Base-by-base conservation (phyloP, 2,797 vertebrate species). In the Craterocephalus amniculus region DNA sequence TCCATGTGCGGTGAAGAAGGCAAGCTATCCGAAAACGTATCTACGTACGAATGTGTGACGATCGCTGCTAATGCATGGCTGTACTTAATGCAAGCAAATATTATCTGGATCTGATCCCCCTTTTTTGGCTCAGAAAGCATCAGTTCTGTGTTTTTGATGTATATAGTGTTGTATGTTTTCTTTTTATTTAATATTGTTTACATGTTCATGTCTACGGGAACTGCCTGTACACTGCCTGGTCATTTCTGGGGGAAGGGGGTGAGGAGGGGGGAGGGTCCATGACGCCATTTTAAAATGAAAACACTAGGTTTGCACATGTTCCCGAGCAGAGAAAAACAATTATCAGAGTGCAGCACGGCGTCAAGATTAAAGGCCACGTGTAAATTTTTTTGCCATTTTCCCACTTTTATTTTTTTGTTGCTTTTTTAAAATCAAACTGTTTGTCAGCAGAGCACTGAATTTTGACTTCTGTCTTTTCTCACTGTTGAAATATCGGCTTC, bases 31-130 rank as follows among this genome's bases (percentile, higher is more conserved):
- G 71, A 57, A 79, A 56, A 79, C 34, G 75, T 81, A 68, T 64
- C 0, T n/a, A n/a, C n/a, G n/a, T 27, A 65, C 27, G 84, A 88
- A 85, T 80, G 83, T 88, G 85, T 84, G 82, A 83, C 22, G 69
- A 88, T 64, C 58, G 89, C 88, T 92, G 92, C 89, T 91, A 90
- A 79, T 76, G 92, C 92, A 93, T 91, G 90, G 83, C 87, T 91
- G 65, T 81, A 82, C 63, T 78, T 85, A 78, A 49, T 70, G 67
- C 76, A 59, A 86, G 83, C 77, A 81, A 67, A 16, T 86, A 61
- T 78, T 32, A 79, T 55, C 54, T 74, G 67, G 78, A 58, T 70
- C 32, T 31, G 22, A 35, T 80, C 51, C 79, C 72, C n/a, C 40
- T n/a, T n/a, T 43, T 43, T 78, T 45, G 66, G 70, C 63, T 70